Conservation (phyloP, 2,113 vertebrate genomes). For the Lampris incognitus region DNA sequence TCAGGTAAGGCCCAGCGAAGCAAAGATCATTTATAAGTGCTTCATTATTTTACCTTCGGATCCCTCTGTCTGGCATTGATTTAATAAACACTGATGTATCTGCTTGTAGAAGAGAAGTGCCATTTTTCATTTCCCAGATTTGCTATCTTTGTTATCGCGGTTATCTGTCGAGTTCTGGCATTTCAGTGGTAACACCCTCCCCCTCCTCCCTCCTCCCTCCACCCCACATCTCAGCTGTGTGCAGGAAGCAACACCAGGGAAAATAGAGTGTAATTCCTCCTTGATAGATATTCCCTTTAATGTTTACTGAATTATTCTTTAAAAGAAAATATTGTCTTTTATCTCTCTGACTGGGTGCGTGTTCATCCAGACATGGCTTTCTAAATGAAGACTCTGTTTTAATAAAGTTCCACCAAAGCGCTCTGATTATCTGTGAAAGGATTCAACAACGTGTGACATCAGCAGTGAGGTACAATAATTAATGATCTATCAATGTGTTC, state of each 20-base stretch:
- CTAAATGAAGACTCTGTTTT: constrained; percentile 67
- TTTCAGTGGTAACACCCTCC: constrained; percentile 62
- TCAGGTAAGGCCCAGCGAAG: constrained; percentile 85
- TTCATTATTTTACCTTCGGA: constrained; percentile 93
- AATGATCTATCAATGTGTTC: constrained; percentile 78
- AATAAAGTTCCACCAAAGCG: constrained; percentile 75
- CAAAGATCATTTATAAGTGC: constrained; percentile 92
- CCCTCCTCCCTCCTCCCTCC: neutral
- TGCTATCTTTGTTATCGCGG: constrained; percentile 80
- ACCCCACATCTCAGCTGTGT: constrained; percentile 59
- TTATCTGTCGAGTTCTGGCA: constrained; percentile 76
- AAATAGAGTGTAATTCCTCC: constrained; percentile 52
- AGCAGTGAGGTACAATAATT: constrained; percentile 78
- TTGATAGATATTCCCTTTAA: constrained; percentile 68
- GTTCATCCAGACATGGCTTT: constrained; percentile 53
- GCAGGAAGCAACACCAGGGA: constrained; percentile 41
- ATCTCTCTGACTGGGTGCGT: constrained; percentile 53
- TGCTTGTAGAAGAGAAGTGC: constrained; percentile 78
- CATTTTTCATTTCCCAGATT: constrained; percentile 80
- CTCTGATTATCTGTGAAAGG: constrained; percentile 72
- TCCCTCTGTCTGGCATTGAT: constrained; percentile 89
- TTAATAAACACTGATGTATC: constrained; percentile 89
- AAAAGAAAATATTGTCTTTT: constrained; percentile 65
- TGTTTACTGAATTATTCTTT: constrained; percentile 63
- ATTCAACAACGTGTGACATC: constrained; percentile 76